A percentile compares a stretch with the other conserved stretches of the same genome.
phyloP scores from a whole-genome alignment of 2,113 vertebrate species.

The pig (Sus scrofa) region T2T-Sscrofa CM000818.6:94293501-94294000 shows the following conservation, averaged over 20 bases:
- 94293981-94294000: not conserved
- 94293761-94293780: no score
- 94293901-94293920: no score
- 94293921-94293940: no score
- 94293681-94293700: no score
- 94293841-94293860: not conserved
- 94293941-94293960: no score
- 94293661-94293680: no score
- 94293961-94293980: no score
- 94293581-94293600: not conserved
- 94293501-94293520: no score
- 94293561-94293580: not conserved
- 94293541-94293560: not conserved
- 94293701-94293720: no score
- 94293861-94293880: not conserved
- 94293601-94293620: not conserved
- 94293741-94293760: no score
- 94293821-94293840: not conserved
- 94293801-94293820: not conserved
- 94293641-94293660: not conserved
- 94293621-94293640: not conserved
- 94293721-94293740: no score
- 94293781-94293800: not conserved
- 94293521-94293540: not conserved
- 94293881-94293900: no score